phyloP scores from a whole-genome alignment of 1,140 invertebrate genomes.

The Mya arenaria region DNA sequence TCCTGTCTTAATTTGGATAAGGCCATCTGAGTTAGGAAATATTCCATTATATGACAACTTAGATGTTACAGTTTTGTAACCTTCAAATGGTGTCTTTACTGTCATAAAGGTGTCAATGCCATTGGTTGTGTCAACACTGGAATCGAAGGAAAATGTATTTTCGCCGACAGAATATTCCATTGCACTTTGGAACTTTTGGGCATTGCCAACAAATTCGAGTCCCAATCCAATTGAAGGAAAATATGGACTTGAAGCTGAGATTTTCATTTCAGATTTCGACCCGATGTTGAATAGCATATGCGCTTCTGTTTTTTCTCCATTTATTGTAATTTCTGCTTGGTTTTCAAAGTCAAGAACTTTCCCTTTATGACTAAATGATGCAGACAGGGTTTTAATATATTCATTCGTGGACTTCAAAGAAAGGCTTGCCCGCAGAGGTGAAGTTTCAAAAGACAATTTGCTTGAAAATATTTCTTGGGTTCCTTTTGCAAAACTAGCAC shows the following conservation, averaged over 20 bases:
- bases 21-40: not conserved
- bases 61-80: conserved; percentile 11
- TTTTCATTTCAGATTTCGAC: conserved; percentile 10
- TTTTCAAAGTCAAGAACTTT: conserved; percentile 9
- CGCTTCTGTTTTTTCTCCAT: conserved; percentile 7
- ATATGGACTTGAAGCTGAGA: conserved; percentile 3
- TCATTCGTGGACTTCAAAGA: too few relatives aligned
- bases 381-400: conserved; percentile 6
- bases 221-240: not conserved
- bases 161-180: not conserved
- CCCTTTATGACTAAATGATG: conserved; percentile 5
- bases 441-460: too few relatives aligned
- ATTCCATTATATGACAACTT: not conserved
- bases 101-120: conserved; percentile 7
- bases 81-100: conserved; percentile 13
- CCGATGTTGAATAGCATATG: conserved; percentile 19
- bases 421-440: too few relatives aligned
- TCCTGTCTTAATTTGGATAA: not conserved
- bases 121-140: not conserved
- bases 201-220: conserved; percentile 4
- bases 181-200: not conserved
- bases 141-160: not conserved
- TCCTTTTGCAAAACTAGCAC: too few relatives aligned
- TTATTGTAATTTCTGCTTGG: conserved; percentile 20
- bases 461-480: too few relatives aligned